phyloP scores from a whole-genome alignment of 1,140 invertebrate species.

The Pogonognathellus flavescens region DNA sequence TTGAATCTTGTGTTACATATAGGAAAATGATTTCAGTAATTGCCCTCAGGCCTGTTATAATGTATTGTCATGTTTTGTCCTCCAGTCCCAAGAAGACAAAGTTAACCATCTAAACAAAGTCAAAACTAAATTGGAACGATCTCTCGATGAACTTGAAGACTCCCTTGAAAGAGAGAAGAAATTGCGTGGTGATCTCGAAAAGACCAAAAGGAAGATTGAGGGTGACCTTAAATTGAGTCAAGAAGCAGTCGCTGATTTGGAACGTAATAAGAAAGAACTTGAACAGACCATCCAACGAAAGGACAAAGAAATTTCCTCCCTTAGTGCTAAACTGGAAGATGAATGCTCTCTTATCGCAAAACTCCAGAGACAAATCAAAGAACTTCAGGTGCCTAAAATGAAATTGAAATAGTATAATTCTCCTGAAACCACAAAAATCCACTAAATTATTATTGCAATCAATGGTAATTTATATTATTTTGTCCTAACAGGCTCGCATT shows the following conservation, averaged over 20 bases:
- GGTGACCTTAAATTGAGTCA: conserved; percentile 79
- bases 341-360: conserved; percentile 96
- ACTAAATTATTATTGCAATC: too few species aligned
- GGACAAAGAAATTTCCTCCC: conserved; percentile 95
- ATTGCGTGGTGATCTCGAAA: conserved; percentile 91
- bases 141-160: conserved; percentile 74
- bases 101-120: conserved; percentile 76
- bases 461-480: too few species aligned
- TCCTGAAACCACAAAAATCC: too few species aligned
- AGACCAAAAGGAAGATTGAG: conserved; percentile 89
- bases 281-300: conserved; percentile 97
- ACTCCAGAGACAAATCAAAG: conserved; percentile 98
- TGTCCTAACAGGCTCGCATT: conserved; percentile 78
- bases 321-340: conserved; percentile 96
- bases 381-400: conserved; percentile 80
- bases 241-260: conserved; percentile 96
- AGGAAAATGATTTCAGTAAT: background rate
- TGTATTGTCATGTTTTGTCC: conserved; percentile 66
- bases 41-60: conserved; percentile 67
- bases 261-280: conserved; percentile 97
- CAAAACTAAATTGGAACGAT: conserved; percentile 74
- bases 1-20: background rate
- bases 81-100: conserved; percentile 75
- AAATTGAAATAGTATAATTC: too few species aligned
- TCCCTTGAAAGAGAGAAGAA: conserved; percentile 75